phyloP scores from a whole-genome alignment of 2,113 vertebrate genomes.

The Anarhynchus alexandrinus region DNA sequence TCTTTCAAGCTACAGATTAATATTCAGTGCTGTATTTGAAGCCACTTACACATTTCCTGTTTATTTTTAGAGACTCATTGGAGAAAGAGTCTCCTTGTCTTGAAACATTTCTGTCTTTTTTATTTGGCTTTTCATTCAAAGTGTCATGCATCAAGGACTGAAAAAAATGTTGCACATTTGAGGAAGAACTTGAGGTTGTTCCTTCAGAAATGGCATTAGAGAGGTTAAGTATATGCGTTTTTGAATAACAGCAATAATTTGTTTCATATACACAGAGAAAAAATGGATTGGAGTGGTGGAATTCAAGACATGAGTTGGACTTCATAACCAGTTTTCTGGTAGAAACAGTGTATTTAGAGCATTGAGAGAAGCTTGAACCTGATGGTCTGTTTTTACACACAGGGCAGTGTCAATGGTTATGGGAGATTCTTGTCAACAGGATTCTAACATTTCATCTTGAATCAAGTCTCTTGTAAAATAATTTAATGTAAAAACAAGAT shows the following conservation, averaged over 20 bases:
- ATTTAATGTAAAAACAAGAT: neutral
- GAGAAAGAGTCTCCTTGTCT: neutral
- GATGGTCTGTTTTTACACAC: neutral
- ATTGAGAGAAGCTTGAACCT: neutral
- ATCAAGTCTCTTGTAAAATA: neutral
- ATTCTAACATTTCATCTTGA: neutral
- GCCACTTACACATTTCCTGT: neutral
- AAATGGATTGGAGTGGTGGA: neutral
- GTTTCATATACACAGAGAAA: neutral
- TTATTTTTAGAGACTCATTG: neutral
- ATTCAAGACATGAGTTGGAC: neutral
- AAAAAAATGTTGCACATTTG: neutral
- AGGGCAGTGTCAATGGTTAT: neutral
- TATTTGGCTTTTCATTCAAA: neutral
- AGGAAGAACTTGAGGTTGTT: neutral
- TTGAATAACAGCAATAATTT: neutral
- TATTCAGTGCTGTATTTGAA: neutral
- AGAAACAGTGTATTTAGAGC: neutral
- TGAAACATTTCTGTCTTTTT: neutral
- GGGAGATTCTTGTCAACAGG: neutral
- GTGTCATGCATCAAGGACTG: neutral
- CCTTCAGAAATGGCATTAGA: neutral
- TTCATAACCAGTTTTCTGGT: neutral
- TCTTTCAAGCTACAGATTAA: neutral
- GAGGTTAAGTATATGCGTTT: neutral